These are phyloP conservation scores for Epinephelus awoara DNA, from an alignment of 2,797 vertebrate species.

Conservation along the genomic window DNA sequence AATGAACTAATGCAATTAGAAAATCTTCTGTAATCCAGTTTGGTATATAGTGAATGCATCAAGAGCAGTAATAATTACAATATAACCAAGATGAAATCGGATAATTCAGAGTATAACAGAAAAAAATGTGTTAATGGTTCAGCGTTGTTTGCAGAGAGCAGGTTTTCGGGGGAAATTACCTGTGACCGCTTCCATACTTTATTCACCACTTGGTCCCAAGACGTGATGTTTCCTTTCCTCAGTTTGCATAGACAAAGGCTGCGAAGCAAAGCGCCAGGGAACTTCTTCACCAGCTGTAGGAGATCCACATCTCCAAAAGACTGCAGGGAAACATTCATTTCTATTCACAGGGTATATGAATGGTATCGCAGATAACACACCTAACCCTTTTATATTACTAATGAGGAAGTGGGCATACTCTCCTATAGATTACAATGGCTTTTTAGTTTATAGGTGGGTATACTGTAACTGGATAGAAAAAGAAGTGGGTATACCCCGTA, in stretches of 20 bases:
- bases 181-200: constrained; percentile 74
- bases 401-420: too few relatives aligned
- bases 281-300: constrained; percentile 67
- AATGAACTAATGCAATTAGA: not conserved
- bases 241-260: constrained; percentile 71
- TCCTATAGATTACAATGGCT: too few relatives aligned
- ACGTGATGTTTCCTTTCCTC: constrained; percentile 64
- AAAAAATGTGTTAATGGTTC: not conserved
- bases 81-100: not conserved
- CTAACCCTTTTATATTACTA: not conserved
- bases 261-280: constrained; percentile 63
- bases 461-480: too few relatives aligned
- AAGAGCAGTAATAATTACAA: not conserved
- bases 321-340: constrained; percentile 58
- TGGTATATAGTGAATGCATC: not conserved
- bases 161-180: constrained; percentile 61
- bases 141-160: not conserved
- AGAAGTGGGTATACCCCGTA: too few relatives aligned
- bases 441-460: too few relatives aligned
- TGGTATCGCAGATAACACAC: not conserved
- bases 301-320: constrained; percentile 42
- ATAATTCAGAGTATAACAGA: not conserved
- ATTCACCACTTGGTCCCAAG: constrained; percentile 66
- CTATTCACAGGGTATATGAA: not conserved
- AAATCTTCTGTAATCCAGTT: not conserved